Conservation (phyloP, 2,113 vertebrate genomes). For the Pelvicachromis taeniatus region DNA sequence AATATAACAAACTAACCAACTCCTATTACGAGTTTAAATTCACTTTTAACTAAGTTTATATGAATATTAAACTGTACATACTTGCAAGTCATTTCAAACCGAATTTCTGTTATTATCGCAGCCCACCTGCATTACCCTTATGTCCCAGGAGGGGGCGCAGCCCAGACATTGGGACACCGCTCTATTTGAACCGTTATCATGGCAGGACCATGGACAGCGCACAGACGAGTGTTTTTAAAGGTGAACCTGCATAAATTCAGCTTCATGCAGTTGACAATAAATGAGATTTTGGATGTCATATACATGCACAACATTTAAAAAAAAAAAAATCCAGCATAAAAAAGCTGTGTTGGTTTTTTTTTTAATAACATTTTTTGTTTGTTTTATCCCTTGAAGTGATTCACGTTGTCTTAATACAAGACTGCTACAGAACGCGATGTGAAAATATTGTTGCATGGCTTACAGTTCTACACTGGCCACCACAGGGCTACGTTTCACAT, state of each 20-base stretch:
- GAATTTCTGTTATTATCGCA: not conserved
- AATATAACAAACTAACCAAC: not conserved
- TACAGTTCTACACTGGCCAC: not conserved
- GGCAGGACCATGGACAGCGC: not conserved
- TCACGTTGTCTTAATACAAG: not conserved
- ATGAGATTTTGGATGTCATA: not conserved
- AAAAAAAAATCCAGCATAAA: not conserved
- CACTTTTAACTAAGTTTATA: not conserved
- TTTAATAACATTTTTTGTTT: not conserved
- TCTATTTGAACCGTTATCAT: not conserved
- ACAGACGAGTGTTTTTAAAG: accelerated
- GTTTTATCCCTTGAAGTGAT: not conserved
- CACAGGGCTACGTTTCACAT: not conserved
- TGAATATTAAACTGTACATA: not conserved
- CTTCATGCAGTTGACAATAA: not conserved
- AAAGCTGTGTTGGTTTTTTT: not conserved
- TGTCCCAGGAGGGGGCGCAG: not conserved
- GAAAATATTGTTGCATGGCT: not conserved
- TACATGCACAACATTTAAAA: no score
- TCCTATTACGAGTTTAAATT: not conserved
- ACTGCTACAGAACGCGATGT: not conserved
- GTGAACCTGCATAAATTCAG: not conserved
- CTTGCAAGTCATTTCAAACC: not conserved
- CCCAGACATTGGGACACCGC: not conserved
- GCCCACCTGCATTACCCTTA: not conserved